A percentile compares a stretch with the other conserved stretches of the same genome.
Evolutionary conservation across 2,888 invertebrate genomes (phyloP).

Genomic region (Ametastegia equiseti): DNA sequence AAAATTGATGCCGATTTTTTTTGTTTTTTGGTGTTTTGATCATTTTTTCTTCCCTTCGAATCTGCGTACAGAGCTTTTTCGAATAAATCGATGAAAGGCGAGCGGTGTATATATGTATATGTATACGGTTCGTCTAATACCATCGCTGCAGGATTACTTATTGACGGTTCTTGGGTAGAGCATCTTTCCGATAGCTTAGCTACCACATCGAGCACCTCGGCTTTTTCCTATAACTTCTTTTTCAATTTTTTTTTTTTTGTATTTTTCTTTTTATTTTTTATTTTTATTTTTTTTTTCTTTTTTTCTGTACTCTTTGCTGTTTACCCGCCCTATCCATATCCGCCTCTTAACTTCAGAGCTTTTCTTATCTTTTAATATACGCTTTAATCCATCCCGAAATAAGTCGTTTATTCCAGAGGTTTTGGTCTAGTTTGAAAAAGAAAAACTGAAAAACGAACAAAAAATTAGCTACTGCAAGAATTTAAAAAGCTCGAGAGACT

Average conservation of each 20-base stretch:
- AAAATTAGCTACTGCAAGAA: too few species aligned
- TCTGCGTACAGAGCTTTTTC: neutral
- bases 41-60: neutral
- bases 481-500: neutral
- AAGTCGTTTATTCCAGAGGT: constrained; percentile 23
- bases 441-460: neutral
- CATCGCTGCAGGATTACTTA: constrained; percentile 24
- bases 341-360: constrained; percentile 24
- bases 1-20: too few species aligned
- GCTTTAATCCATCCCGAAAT: constrained; percentile 25
- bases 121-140: neutral
- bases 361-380: constrained; percentile 35
- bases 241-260: too few species aligned
- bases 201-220: neutral
- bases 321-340: constrained; percentile 17
- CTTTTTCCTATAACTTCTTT: too few species aligned
- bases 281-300: too few species aligned
- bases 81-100: neutral
- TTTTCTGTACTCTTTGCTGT: neutral
- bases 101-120: neutral
- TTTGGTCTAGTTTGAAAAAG: neutral
- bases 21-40: neutral
- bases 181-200: constrained; percentile 32
- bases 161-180: constrained; percentile 21
- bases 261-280: too few species aligned